Conservation (phyloP, 1,140 invertebrate species). For the Adoxophyes honmai region DNA sequence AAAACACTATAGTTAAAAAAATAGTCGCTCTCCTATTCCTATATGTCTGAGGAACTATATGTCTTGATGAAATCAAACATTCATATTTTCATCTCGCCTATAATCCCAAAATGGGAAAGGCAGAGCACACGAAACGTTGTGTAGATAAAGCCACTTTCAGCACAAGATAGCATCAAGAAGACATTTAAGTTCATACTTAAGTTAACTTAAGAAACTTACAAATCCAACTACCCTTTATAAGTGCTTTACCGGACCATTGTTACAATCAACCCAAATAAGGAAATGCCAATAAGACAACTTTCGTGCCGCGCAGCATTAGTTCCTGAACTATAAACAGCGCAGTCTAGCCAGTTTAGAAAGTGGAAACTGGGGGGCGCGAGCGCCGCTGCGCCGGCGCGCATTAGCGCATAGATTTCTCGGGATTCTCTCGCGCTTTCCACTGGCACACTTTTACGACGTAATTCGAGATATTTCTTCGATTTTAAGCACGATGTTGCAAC, state of each 20-base stretch:
- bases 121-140: too few relatives aligned
- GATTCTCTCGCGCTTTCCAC: conserved; percentile 72
- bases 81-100: too few relatives aligned
- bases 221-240: background rate
- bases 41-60: too few relatives aligned
- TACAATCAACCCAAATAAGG: conserved; percentile 35
- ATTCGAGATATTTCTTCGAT: conserved; percentile 22
- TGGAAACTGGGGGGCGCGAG: conserved; percentile 53
- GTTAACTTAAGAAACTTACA: background rate
- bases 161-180: too few relatives aligned
- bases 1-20: too few relatives aligned
- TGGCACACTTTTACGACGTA: conserved; percentile 56
- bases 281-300: conserved; percentile 51
- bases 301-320: conserved; percentile 39
- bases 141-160: too few relatives aligned
- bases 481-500: too few relatives aligned
- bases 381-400: conserved; percentile 31
- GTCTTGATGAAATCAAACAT: too few relatives aligned
- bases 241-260: background rate
- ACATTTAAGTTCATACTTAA: too few relatives aligned
- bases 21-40: too few relatives aligned
- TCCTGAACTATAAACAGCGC: conserved; percentile 65
- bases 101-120: too few relatives aligned
- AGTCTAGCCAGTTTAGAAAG: conserved; percentile 67
- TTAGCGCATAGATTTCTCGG: conserved; percentile 66